Conservation (phyloP, 2,113 vertebrate genomes). For the Eptesicus fuscus region DNA sequence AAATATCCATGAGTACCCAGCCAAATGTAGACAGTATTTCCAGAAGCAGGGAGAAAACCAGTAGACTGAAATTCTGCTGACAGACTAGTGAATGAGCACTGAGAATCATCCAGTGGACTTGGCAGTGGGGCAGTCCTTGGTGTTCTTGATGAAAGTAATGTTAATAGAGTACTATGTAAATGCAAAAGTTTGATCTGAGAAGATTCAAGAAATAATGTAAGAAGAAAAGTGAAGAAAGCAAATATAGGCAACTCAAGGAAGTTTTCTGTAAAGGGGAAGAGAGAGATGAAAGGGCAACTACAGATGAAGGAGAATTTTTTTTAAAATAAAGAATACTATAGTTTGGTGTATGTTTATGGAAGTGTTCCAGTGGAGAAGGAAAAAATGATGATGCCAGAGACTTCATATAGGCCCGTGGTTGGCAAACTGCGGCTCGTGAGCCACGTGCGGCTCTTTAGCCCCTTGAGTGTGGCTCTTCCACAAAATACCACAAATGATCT, state of each 20-base stretch:
- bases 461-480: too few relatives aligned
- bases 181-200: background rate
- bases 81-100: background rate
- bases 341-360: background rate
- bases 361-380: background rate
- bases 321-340: background rate
- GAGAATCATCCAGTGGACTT: background rate
- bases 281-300: background rate
- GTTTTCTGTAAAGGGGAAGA: background rate
- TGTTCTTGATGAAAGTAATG: background rate
- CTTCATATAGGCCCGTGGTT: background rate
- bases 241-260: background rate
- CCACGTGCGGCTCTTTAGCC: too few relatives aligned
- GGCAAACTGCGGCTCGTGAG: too few relatives aligned
- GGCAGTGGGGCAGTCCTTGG: background rate
- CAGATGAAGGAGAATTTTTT: background rate
- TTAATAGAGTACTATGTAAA: background rate
- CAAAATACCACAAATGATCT: too few relatives aligned
- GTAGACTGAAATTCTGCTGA: background rate
- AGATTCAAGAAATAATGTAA: background rate
- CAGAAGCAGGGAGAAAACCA: background rate
- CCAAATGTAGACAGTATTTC: background rate
- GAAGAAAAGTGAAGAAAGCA: background rate
- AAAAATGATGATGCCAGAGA: background rate
- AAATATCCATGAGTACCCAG: background rate